phyloP scores from a whole-genome alignment of 2,888 invertebrate genomes.

The Hydrotaea diabolus region DNA sequence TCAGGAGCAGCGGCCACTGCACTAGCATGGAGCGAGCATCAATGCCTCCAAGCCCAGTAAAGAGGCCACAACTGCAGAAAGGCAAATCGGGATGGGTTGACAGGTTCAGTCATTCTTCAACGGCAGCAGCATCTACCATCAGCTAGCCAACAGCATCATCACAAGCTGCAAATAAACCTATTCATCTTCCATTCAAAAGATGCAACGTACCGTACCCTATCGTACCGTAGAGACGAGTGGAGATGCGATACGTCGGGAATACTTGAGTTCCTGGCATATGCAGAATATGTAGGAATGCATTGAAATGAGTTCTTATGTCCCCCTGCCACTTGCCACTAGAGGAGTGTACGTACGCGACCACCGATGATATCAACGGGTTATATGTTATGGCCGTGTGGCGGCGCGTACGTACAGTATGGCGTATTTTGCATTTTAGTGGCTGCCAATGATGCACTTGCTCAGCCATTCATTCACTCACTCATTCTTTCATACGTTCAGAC shows the following conservation, averaged over 20 bases:
- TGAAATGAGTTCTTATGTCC: constrained; percentile 1
- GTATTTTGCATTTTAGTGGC: constrained; percentile 55
- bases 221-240: neutral
- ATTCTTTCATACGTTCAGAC: constrained; percentile 11
- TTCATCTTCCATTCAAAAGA: constrained; percentile 66
- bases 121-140: constrained; percentile 20
- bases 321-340: neutral
- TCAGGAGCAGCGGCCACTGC: neutral
- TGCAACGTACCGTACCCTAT: constrained; percentile 63
- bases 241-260: neutral
- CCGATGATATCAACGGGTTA: neutral
- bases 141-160: constrained; percentile 41
- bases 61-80: neutral
- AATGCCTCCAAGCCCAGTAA: neutral
- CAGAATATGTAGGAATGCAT: constrained; percentile 17
- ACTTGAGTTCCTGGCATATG: neutral
- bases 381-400: neutral
- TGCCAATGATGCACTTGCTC: constrained; percentile 66
- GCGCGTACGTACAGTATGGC: neutral
- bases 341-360: too few relatives aligned
- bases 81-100: constrained; percentile 59
- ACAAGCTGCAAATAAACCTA: constrained; percentile 24
- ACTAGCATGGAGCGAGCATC: constrained; percentile 20
- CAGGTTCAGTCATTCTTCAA: constrained; percentile 65
- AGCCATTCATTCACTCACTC: constrained; percentile 38